Evolutionary conservation across 2,888 invertebrate species (phyloP), one percentile per base, ranked within the genome.

Genomic region (Chalcosyrphus nemorum): DNA sequence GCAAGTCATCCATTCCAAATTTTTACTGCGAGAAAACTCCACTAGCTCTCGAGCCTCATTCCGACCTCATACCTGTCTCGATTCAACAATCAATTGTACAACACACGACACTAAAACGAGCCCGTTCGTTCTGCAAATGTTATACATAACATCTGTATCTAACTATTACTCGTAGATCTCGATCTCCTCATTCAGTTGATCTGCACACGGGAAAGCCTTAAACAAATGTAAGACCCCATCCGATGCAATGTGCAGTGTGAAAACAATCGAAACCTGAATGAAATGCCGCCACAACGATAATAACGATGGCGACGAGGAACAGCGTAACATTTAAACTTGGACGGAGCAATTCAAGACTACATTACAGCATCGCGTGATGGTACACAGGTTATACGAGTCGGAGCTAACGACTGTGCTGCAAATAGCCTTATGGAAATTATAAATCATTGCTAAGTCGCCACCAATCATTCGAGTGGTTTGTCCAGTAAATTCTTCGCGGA

Each of bases 361-460:
- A 70, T 70, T 70, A 56, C 70, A 70, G 57, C 66, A 56, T 65
- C 56, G 7, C 38, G 4, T 27, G 32, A 38, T 15, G 54, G n/a
- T 15, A 41, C 41, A 63, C 72, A 56, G 78, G 78, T 78, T 52
- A 72, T 50, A 59, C 81, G 52, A 45, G 81, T 71, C 63, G 15
- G n/a, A 29, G 50, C 54, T 7, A 7, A 29, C 29, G 6, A 7
- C 4, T 52, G 24, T 71, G 68, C 75, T 63, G 56, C 56, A 50
- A 68, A 78, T 81, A 68, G 78, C 11, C 54, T 78, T 68, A 70
- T 68, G 54, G 61, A 56, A 68, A 68, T 66, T 41, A 72, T 66
- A 72, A 80, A 82, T 68, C 61, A 70, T 68, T 35, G 19, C 11
- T 13, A 6, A 65, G 56, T 47, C 57, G 9, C 41, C 56, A 63